Conservation (phyloP, 2,888 invertebrate genomes). For the Tenthredo notha region DNA sequence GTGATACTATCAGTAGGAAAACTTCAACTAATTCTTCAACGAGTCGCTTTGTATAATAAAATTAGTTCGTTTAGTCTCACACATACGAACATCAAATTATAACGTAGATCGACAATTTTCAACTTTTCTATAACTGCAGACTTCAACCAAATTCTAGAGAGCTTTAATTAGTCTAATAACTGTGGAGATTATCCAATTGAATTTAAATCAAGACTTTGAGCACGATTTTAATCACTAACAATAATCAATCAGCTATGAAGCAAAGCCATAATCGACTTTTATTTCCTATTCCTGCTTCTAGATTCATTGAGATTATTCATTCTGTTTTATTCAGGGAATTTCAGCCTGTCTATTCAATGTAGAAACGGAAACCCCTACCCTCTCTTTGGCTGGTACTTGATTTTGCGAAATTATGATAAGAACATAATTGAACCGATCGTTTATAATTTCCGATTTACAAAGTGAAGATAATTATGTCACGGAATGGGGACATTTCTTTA, state of each 20-base stretch:
- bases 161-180: background rate
- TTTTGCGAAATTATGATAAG: background rate
- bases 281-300: background rate
- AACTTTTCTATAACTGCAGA: background rate
- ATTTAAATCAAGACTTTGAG: background rate
- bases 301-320: background rate
- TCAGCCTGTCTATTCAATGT: background rate
- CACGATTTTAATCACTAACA: background rate
- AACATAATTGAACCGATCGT: background rate
- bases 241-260: slow-evolving; percentile 1
- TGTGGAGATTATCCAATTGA: background rate
- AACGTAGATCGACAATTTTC: background rate
- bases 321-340: background rate
- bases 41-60: background rate
- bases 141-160: background rate
- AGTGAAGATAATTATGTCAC: background rate
- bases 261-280: background rate
- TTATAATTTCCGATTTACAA: background rate
- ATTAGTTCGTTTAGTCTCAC: background rate
- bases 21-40: background rate
- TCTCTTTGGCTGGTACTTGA: background rate
- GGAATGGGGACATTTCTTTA: background rate
- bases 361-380: background rate
- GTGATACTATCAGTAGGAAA: background rate
- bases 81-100: background rate